Base-by-base conservation (phyloP, 2,888 invertebrate species). In the Hedychridium roseum region DNA sequence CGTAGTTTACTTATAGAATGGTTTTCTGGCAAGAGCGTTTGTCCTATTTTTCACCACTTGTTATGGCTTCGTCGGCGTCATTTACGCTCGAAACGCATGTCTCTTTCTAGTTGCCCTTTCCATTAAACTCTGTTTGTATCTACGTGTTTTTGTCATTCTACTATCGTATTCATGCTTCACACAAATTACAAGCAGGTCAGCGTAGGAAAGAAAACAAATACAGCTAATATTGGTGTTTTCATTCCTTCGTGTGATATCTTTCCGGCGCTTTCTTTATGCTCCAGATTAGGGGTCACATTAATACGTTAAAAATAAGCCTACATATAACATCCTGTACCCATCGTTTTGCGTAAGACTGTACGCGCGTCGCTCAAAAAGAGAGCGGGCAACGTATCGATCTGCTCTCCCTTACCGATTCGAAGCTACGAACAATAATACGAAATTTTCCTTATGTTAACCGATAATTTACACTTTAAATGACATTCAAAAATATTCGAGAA, bases 311-410 rank as follows among this genome's bases (percentile, higher is more conserved):
- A n/a, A n/a, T n/a, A n/a, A n/a, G n/a, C n/a, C n/a, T n/a, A n/a
- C n/a, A n/a, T n/a, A n/a, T n/a, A n/a, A n/a, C n/a, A n/a, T 17
- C 20, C 31, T 21, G 4, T 27, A 28, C 3, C 37, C 14, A 9
- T 18, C 43, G 28, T 56, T 54, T 54, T 20, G 39, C 21, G 7
- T n/a, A 50, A 21, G 28, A 31, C 52, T 48, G 46, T 51, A 52
- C 55, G 42, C 46, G 36, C 44, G 37, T 51, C 44, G 31, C 42
- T 38, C 41, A 23, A 53, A 57, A 55, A 63, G 59, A 59, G 54
- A 59, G 50, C 50, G 56, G 42, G 54, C 60, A 53, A 39, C 37
- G 56, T 66, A 66, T 66, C 63, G 66, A 66, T 66, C 50, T 62
- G 55, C 37, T 50, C 49, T 50, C 56, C 42, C 42, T 57, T 47